phyloP scores from a whole-genome alignment of 2,113 vertebrate species.

The Odocoileus hemionus region DNA sequence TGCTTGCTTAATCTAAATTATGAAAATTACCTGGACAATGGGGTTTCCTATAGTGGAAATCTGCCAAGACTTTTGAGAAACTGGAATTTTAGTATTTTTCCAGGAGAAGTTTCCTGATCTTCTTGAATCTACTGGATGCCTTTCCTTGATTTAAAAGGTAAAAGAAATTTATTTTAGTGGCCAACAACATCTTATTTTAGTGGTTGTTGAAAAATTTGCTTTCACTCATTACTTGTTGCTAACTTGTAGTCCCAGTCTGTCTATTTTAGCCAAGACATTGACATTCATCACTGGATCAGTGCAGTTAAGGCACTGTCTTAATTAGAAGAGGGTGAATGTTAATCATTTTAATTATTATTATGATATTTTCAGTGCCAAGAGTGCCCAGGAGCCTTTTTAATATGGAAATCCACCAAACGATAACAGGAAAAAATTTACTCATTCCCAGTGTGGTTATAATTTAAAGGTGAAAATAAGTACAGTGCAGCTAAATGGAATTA shows the following conservation, averaged over 20 bases:
- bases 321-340: constrained; percentile 36
- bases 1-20: not conserved
- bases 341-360: constrained; percentile 25
- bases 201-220: not conserved
- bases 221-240: not conserved
- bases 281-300: not conserved
- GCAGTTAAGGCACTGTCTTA: not conserved
- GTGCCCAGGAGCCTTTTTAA: not conserved
- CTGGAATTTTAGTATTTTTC: not conserved
- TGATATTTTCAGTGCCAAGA: not conserved
- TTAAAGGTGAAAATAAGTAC: constrained; percentile 17
- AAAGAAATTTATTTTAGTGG: not conserved
- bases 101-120: not conserved
- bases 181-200: not conserved
- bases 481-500: not conserved
- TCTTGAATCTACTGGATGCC: not conserved
- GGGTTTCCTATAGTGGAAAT: not conserved
- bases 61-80: not conserved
- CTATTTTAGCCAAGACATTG: not conserved
- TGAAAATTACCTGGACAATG: not conserved
- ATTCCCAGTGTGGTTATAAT: not conserved
- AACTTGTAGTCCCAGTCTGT: not conserved
- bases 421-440: not conserved
- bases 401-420: not conserved
- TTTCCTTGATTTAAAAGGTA: not conserved